These are phyloP conservation scores for Spea hammondii DNA, from an alignment of 2,797 vertebrate genomes.

Conservation along the genomic window DNA sequence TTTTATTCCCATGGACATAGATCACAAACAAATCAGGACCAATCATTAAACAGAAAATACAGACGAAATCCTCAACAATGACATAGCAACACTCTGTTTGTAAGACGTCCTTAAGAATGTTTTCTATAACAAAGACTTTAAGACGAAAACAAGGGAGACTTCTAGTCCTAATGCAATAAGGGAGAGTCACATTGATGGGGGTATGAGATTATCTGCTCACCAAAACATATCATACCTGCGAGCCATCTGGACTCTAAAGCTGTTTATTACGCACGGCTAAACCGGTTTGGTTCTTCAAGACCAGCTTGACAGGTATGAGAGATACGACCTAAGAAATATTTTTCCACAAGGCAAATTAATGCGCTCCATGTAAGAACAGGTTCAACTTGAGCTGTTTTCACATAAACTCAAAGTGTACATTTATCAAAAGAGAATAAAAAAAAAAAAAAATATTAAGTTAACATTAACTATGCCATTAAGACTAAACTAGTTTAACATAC, in stretches of 20 bases:
- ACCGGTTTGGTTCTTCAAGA: constrained; percentile 22
- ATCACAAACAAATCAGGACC: constrained; percentile 2
- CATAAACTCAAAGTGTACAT: too few relatives aligned
- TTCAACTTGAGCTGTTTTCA: too few relatives aligned
- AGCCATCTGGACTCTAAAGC: not conserved
- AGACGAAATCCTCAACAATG: not conserved
- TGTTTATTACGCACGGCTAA: constrained; percentile 27
- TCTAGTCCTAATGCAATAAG: not conserved
- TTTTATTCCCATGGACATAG: too few relatives aligned
- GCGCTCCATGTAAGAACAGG: too few relatives aligned
- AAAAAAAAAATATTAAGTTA: too few relatives aligned
- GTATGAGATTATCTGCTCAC: not conserved
- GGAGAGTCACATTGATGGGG: not conserved
- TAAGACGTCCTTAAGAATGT: not conserved
- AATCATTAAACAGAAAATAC: constrained; percentile 10
- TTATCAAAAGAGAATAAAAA: too few relatives aligned
- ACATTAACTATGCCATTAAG: too few relatives aligned
- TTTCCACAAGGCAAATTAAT: too few relatives aligned
- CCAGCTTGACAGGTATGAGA: constrained; percentile 30
- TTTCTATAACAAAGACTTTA: not conserved
- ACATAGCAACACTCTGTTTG: constrained; percentile 13
- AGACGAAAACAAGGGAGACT: not conserved
- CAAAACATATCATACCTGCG: constrained; percentile 18
- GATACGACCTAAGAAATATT: not conserved
- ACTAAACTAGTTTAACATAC: too few relatives aligned